Conservation (phyloP, 2,888 invertebrate genomes). For the Ecliptopera silaceata region DNA sequence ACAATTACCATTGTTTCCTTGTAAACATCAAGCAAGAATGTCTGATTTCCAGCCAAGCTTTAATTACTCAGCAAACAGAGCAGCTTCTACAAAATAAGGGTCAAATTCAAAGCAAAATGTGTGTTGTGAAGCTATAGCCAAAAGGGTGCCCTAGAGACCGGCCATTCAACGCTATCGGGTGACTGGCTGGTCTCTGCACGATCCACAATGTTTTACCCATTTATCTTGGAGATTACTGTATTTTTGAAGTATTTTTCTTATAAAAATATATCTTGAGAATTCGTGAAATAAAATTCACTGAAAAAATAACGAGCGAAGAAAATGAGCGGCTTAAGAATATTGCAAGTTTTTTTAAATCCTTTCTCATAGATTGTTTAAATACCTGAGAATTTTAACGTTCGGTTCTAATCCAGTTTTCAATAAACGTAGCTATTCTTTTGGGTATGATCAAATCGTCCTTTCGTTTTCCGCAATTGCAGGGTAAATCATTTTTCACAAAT, state of each 20-base stretch:
- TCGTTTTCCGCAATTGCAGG: neutral
- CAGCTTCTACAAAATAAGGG: neutral
- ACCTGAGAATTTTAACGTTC: too few species aligned
- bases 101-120: conserved; percentile 3
- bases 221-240: neutral
- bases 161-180: conserved; percentile 15
- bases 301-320: too few species aligned
- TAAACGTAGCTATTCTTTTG: too few species aligned
- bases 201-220: neutral
- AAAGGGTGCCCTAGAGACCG: conserved; percentile 10
- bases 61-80: conserved; percentile 5
- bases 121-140: neutral
- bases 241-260: neutral
- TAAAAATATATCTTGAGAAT: neutral
- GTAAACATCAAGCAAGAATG: too few species aligned
- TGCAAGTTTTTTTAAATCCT: too few species aligned
- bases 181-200: conserved; percentile 3
- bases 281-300: too few species aligned
- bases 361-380: too few species aligned
- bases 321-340: too few species aligned
- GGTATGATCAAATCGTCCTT: neutral
- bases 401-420: too few species aligned
- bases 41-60: too few species aligned
- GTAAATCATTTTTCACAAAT: neutral
- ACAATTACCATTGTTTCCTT: too few species aligned